These are phyloP conservation scores for Echeneis naucrates DNA, from an alignment of 2,797 vertebrate genomes.

Conservation along the genomic window DNA sequence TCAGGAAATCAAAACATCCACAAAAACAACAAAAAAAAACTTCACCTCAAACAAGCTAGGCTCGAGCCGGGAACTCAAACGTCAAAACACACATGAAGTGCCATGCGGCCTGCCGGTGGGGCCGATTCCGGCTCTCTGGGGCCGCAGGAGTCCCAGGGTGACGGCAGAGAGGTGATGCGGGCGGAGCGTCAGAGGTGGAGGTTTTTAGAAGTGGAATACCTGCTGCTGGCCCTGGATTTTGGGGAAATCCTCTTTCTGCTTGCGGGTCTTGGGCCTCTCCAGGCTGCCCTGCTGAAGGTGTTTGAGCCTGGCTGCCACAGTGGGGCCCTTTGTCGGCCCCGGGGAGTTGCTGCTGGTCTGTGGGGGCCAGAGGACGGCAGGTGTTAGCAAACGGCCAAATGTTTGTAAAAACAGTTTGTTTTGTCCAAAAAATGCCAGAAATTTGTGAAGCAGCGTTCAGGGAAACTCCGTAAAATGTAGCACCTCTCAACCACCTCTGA, in stretches of 20 bases:
- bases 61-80: conserved; percentile 61
- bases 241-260: conserved; percentile 93
- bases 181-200: conserved; percentile 54
- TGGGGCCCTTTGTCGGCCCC: conserved; percentile 89
- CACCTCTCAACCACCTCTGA: too few species aligned
- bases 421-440: too few species aligned
- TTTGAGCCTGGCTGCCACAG: conserved; percentile 91
- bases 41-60: conserved; percentile 62
- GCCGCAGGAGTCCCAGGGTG: conserved; percentile 30
- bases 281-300: conserved; percentile 91
- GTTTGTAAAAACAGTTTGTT: too few species aligned
- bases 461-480: too few species aligned
- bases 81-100: conserved; percentile 64
- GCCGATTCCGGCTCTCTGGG: conserved; percentile 34
- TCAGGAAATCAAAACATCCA: conserved; percentile 61
- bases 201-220: conserved; percentile 89
- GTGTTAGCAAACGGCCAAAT: background rate
- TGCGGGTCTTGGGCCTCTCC: conserved; percentile 90
- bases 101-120: conserved; percentile 32
- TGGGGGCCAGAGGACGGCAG: background rate
- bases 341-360: conserved; percentile 89
- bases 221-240: conserved; percentile 96
- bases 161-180: conserved; percentile 41
- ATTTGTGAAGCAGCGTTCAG: too few species aligned
- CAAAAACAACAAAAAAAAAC: conserved; percentile 60